A percentile compares a stretch with the other conserved stretches of the same genome.
These are phyloP conservation scores for Riptortus pedestris DNA, from an alignment of 1,140 invertebrate genomes.

Conservation along the genomic window DNA sequence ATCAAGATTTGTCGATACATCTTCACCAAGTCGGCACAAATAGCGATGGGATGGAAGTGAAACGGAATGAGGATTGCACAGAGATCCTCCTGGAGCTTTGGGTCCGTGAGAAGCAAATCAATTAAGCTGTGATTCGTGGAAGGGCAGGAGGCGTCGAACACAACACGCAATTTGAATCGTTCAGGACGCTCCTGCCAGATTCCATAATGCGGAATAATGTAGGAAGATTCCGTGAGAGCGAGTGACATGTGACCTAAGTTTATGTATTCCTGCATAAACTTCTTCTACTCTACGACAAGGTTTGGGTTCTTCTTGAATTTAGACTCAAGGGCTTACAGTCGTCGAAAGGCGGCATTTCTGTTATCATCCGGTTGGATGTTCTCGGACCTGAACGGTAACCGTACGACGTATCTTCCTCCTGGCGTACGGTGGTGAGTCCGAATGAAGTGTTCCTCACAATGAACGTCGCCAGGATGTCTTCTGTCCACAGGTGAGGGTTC, in stretches of 20 bases:
- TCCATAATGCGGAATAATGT: not conserved
- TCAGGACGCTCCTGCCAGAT: not conserved
- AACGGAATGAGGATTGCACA: not conserved
- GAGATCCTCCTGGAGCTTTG: not conserved
- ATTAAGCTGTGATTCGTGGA: not conserved
- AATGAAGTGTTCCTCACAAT: not conserved
- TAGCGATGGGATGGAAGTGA: too few relatives aligned
- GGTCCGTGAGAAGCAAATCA: not conserved
- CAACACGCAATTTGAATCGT: not conserved
- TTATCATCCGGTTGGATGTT: not conserved
- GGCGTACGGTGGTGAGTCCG: too few relatives aligned
- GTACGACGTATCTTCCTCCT: not conserved
- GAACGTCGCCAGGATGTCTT: not conserved
- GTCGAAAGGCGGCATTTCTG: not conserved
- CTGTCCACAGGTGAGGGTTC: not conserved
- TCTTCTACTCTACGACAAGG: not conserved
- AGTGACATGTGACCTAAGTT: slow-evolving; percentile 2
- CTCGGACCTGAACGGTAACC: not conserved
- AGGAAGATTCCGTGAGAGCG: not conserved
- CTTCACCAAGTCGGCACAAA: too few relatives aligned
- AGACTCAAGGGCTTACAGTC: not conserved
- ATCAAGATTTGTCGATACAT: not conserved
- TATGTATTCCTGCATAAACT: slow-evolving; percentile 18
- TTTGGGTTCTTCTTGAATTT: not conserved
- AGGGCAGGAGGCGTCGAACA: not conserved